Base-by-base conservation (phyloP, 2,797 vertebrate genomes). In the Glossophaga mutica region DNA sequence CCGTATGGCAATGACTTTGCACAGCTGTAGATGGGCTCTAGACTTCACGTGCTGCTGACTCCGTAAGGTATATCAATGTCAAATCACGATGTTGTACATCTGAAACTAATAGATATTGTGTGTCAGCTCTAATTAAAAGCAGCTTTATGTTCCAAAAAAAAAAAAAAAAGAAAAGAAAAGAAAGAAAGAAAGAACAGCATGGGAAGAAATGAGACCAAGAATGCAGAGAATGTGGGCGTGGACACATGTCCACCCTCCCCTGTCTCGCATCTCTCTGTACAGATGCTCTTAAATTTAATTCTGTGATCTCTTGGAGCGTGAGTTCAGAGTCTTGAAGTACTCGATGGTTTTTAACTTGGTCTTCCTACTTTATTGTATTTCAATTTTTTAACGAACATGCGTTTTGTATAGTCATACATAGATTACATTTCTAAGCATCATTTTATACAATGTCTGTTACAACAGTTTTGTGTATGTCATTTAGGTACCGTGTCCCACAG, bases 221-320 rank as follows among this genome's bases (percentile, higher is more conserved):
- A 50, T 6, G 50, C 46, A 7, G 22, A 37, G 15, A 39, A 34
- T 29, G 32, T 32, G 9, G 5, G 1, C 0, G 2, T 10, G 16
- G 6, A 26, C 24, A n/a, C 5, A 0, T 2, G 1, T 6, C n/a
- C 21, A 6, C n/a, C n/a, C 39, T 62, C 29, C 32, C 4, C 0
- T 26, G 3, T 8, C 68, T 57, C 46, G 34, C 6, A 0, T 87
- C 8, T 7, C 0, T 83, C 8, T 7, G 2, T 0, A 34, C 8
- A 26, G 26, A n/a, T 18, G 21, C n/a, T 24, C 32, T 42, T 32
- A 21, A 50, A 52, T 65, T 24, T 37, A 48, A 14, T 70, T 83
- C 24, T 48, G 9, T 10, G 9, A 34, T 12, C 14, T 73, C 50
- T n/a, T 67, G 26, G 19, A 42, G 19, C 39, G 6, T 32, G 9